phyloP scores from a whole-genome alignment of 1,140 invertebrate genomes.

The Eumaeus atala region DNA sequence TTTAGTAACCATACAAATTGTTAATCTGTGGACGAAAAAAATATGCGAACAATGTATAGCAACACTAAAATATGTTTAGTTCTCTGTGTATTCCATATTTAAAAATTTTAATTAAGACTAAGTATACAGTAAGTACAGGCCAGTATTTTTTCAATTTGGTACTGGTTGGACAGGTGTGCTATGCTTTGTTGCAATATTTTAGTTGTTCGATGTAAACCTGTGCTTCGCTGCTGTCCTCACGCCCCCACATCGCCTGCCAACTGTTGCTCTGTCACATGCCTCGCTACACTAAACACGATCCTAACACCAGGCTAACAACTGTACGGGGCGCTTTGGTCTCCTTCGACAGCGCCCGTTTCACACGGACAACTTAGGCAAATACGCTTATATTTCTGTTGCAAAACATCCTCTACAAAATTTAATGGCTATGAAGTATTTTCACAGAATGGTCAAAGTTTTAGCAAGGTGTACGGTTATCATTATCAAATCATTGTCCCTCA shows the following conservation, averaged over 20 bases:
- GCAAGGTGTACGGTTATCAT: conserved; percentile 40
- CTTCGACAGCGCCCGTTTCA: no score
- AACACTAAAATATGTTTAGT: neutral
- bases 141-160: no score
- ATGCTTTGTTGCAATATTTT: conserved; percentile 11
- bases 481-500: conserved; percentile 37
- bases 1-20: conserved; percentile 5
- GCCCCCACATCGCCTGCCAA: conserved; percentile 61
- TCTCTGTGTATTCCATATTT: no score
- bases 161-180: no score
- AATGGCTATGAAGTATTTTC: no score
- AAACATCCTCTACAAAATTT: no score
- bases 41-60: conserved; percentile 1
- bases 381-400: no score
- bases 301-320: conserved; percentile 55
- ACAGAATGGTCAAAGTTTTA: conserved; percentile 15
- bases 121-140: no score
- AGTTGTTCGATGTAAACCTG: conserved; percentile 23
- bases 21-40: neutral
- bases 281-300: conserved; percentile 66
- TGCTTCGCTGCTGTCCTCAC: conserved; percentile 61
- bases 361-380: no score
- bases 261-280: conserved; percentile 58
- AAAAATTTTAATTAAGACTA: no score
- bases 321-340: no score